These are phyloP conservation scores for Gallinago nigripennis DNA, from an alignment of 2,797 vertebrate genomes.

Conservation along the genomic window DNA sequence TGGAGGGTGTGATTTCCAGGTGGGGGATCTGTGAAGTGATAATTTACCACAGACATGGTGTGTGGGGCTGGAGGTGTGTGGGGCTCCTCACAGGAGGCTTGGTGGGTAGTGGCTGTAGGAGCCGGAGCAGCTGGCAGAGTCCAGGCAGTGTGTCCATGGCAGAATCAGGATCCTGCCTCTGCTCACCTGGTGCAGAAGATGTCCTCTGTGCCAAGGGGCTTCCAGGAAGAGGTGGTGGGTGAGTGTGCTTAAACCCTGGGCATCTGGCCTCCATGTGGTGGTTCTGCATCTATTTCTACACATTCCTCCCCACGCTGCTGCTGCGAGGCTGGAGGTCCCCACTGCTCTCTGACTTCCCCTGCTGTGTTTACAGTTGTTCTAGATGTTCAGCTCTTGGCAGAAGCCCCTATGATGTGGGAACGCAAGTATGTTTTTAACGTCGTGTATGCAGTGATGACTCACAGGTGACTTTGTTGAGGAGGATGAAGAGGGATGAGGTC, in stretches of 20 bases:
- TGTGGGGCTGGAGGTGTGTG: too few relatives aligned
- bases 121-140: background rate
- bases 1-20: background rate
- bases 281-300: background rate
- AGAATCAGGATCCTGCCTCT: background rate
- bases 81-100: background rate
- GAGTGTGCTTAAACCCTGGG: background rate
- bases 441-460: background rate
- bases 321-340: background rate
- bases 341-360: background rate
- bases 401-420: background rate
- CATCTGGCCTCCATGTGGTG: background rate
- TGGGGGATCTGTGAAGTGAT: background rate
- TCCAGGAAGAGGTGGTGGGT: background rate
- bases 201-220: accelerated
- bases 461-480: background rate
- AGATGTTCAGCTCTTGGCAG: slow-evolving; percentile 48
- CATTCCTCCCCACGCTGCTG: background rate
- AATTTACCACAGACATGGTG: accelerated
- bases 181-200: background rate
- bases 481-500: background rate
- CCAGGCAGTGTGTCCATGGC: accelerated
- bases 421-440: background rate
- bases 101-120: background rate
- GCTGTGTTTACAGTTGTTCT: slow-evolving; percentile 46